Evolutionary conservation across 2,888 invertebrate genomes (phyloP).

Genomic region (Acleris holmiana): DNA sequence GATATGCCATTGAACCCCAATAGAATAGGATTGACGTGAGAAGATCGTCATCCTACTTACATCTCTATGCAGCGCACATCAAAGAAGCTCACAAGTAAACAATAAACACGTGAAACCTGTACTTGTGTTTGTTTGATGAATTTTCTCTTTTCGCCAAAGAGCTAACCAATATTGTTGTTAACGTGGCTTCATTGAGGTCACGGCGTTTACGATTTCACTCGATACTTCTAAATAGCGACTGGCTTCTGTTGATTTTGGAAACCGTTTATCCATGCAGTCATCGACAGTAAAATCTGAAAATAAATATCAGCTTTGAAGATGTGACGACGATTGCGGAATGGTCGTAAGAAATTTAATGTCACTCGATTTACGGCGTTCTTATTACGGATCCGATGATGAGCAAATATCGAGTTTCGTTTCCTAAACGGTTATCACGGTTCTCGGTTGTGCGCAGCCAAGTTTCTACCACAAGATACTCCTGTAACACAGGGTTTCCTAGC

Average conservation of each 20-base stretch:
- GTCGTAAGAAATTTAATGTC: slow-evolving; percentile 48
- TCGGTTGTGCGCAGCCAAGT: not conserved
- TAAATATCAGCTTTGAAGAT: slow-evolving; percentile 50
- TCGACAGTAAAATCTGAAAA: slow-evolving; percentile 51
- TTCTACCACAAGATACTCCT: too few relatives aligned
- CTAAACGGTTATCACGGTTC: slow-evolving; percentile 39
- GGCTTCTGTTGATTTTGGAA: slow-evolving; percentile 66
- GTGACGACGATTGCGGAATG: slow-evolving; percentile 49
- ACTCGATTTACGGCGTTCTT: slow-evolving; percentile 62
- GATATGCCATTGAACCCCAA: slow-evolving; percentile 77
- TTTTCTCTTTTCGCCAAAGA: slow-evolving; percentile 45
- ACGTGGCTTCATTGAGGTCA: slow-evolving; percentile 65
- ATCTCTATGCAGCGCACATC: not conserved
- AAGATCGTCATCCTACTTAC: slow-evolving; percentile 47
- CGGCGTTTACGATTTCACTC: slow-evolving; percentile 74
- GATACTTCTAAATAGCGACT: slow-evolving; percentile 59
- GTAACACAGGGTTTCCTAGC: too few relatives aligned
- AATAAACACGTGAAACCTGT: slow-evolving; percentile 1
- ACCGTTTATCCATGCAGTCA: slow-evolving; percentile 49
- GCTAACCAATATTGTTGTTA: slow-evolving; percentile 51
- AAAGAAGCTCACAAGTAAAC: slow-evolving; percentile 3
- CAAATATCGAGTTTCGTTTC: slow-evolving; percentile 54
- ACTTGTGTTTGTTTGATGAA: slow-evolving; percentile 25
- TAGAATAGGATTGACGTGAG: slow-evolving; percentile 77
- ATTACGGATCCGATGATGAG: slow-evolving; percentile 49